A percentile compares a stretch with the other conserved stretches of the same genome.
Evolutionary conservation across 2,113 vertebrate species (phyloP).

Genomic region (Odontophorus gujanensis): DNA sequence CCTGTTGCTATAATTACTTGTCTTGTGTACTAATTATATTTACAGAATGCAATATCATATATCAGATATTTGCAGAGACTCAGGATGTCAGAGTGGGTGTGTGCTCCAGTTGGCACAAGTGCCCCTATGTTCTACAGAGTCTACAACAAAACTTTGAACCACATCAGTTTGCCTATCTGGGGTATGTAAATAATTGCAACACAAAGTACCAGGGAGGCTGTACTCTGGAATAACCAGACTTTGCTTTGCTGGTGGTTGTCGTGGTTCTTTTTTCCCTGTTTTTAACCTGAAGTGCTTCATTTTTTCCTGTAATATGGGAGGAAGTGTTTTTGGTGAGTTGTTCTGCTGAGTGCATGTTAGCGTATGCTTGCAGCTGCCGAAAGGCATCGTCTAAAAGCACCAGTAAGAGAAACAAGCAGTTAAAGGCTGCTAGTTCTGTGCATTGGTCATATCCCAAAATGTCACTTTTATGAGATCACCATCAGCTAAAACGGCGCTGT

Average conservation of each 20-base stretch:
- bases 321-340: not conserved
- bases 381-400: not conserved
- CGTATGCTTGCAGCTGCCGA: not conserved
- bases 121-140: not conserved
- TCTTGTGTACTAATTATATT: not conserved
- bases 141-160: conserved; percentile 62
- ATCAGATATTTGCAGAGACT: not conserved
- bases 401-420: not conserved
- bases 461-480: not conserved
- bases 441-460: not conserved
- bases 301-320: not conserved
- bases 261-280: not conserved
- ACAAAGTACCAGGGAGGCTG: conserved; percentile 35
- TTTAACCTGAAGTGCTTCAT: not conserved
- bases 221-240: conserved; percentile 48
- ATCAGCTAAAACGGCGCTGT: not conserved
- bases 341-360: not conserved
- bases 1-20: not conserved
- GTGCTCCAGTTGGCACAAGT: conserved; percentile 17
- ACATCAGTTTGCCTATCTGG: conserved; percentile 40
- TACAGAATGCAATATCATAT: not conserved
- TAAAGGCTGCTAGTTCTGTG: not conserved
- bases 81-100: not conserved
- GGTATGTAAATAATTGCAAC: conserved; percentile 68
- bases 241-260: not conserved